Conservation (phyloP, 2,113 vertebrate genomes). For the Dasyornis broadbenti region DNA sequence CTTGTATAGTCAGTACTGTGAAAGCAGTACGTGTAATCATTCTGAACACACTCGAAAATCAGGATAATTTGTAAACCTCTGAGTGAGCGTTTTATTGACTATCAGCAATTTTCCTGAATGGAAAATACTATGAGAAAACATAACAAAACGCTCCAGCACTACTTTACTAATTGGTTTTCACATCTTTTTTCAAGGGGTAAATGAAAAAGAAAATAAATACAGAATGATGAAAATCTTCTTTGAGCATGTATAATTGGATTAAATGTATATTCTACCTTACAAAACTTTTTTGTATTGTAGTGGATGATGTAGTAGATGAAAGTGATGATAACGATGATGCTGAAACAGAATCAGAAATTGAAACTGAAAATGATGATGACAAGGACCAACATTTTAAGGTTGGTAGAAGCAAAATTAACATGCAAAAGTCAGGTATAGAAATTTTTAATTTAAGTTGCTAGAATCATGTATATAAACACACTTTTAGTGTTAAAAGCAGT, state of each 20-base stretch:
- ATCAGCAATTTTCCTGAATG: neutral
- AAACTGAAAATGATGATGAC: constrained; percentile 89
- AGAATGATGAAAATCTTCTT: neutral
- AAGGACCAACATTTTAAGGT: constrained; percentile 80
- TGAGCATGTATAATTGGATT: neutral
- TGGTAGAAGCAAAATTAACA: constrained; percentile 13
- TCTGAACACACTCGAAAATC: neutral
- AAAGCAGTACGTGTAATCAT: neutral
- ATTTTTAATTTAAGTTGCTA: neutral
- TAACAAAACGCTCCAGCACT: neutral
- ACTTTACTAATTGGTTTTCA: neutral
- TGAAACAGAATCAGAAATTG: constrained; percentile 86
- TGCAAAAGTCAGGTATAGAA: neutral
- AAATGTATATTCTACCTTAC: constrained; percentile 40
- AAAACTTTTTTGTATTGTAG: constrained; percentile 72
- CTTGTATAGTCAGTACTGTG: neutral
- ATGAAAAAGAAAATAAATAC: neutral
- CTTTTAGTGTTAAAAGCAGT: neutral
- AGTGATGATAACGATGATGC: constrained; percentile 93
- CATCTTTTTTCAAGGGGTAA: neutral
- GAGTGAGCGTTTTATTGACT: neutral
- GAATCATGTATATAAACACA: neutral
- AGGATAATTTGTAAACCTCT: neutral
- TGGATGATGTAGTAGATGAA: constrained; percentile 96
- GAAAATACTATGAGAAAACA: neutral